phyloP scores from a whole-genome alignment of 1,140 invertebrate species.

The Drosophila parvula region DNA sequence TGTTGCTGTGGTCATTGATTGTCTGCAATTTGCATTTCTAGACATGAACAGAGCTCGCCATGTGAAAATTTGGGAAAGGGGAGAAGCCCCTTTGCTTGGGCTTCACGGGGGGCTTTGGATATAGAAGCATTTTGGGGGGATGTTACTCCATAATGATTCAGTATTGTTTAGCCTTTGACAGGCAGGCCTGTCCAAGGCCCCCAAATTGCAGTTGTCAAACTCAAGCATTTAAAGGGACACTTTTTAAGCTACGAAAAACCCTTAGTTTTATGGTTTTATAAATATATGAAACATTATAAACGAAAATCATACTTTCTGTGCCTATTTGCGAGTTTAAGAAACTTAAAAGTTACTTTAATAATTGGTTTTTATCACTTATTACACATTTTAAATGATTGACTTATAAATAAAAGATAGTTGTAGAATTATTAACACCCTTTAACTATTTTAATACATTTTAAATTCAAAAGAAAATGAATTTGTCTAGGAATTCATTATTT shows the following conservation, averaged over 20 bases:
- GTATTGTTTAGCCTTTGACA: constrained; percentile 49
- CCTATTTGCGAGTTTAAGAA: too few species aligned
- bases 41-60: constrained; percentile 44
- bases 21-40: constrained; percentile 65
- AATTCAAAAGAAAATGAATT: too few species aligned
- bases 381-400: too few species aligned
- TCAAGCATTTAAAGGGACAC: neutral
- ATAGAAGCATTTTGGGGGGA: neutral
- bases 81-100: constrained; percentile 3
- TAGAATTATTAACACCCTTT: too few species aligned
- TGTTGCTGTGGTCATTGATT: constrained; percentile 63
- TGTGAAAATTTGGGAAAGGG: constrained; percentile 19
- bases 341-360: too few species aligned
- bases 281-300: neutral
- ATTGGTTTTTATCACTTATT: too few species aligned
- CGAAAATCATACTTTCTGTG: too few species aligned
- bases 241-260: neutral
- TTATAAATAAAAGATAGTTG: too few species aligned
- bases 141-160: constrained; percentile 35
- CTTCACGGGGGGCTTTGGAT: neutral
- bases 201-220: neutral
- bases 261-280: neutral
- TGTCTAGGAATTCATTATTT: neutral
- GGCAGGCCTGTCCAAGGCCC: neutral
- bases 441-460: too few species aligned